These are phyloP conservation scores for Pipistrellus kuhlii DNA, from an alignment of 2,797 vertebrate species.

Conservation along the genomic window DNA sequence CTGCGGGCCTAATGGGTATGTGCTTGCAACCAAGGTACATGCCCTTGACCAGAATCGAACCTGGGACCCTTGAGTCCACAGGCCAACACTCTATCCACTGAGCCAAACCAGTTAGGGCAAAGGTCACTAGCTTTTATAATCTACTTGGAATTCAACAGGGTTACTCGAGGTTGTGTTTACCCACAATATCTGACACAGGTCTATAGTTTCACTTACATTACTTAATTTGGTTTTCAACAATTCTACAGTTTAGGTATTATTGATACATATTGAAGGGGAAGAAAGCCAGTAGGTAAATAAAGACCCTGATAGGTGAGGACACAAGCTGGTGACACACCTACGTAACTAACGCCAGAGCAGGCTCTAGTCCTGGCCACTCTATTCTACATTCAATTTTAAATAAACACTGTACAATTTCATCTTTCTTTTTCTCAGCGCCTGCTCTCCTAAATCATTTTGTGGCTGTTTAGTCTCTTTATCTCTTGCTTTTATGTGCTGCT, in stretches of 20 bases:
- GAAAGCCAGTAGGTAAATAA: background rate
- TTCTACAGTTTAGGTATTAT: background rate
- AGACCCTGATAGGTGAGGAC: background rate
- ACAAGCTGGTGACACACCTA: no score
- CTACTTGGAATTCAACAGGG: constrained; percentile 2
- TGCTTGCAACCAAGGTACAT: no score
- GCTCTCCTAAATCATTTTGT: background rate
- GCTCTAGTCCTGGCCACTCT: background rate
- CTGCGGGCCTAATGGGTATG: no score
- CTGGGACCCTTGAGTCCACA: no score
- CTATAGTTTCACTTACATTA: constrained; percentile 10
- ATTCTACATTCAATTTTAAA: background rate
- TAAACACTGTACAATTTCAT: background rate
- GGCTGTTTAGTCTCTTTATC: background rate
- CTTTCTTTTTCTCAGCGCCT: background rate
- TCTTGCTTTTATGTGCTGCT: background rate
- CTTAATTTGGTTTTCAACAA: constrained; percentile 53
- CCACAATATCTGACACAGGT: background rate
- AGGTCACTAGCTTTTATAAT: background rate
- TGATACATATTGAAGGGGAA: background rate
- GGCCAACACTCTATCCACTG: no score
- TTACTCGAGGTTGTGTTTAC: constrained; percentile 4
- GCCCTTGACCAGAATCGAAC: no score
- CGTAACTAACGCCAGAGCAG: no score
- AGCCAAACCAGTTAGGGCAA: background rate